Evolutionary conservation across 2,797 vertebrate species (phyloP), one percentile per base, ranked within the genome.

Genomic region (Odontamblyopus lacepedii): DNA sequence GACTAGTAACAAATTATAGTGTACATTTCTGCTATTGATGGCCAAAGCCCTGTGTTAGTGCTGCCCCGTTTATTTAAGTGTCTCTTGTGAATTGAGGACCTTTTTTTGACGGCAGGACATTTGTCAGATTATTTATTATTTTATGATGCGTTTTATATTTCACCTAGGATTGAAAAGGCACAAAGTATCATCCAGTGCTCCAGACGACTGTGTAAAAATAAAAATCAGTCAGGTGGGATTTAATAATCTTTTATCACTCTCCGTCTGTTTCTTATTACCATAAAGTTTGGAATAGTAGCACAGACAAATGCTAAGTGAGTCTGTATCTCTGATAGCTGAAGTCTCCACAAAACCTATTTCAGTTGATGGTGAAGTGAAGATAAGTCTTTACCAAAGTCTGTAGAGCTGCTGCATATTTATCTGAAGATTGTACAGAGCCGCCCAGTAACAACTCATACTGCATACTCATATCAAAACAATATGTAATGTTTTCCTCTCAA

Each of bases 81-180:
- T 71, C 73, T 67, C 76, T 66, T 3, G 56, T 77, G 74, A 57
- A 76, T 64, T 29, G 44, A 38, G 75, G 66, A 35, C 75, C 78
- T 78, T 57, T 78, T 57, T 48, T 56, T 76, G 80, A 71, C 64
- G 29, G 18, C 55, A 74, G 60, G 72, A 79, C 38, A 71, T 71
- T 76, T 7, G 19, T 77, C 51, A 71, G 73, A 18, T 64, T 35
- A 79, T 83, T 73, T 79, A 27, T 76, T 66, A 72, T 75, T 79
- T 67, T 27, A 69, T 76, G 56, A 65, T 32, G 59, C 73, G 44
- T 77, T 83, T 81, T 72, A 71, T 68, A 71, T 72, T 64, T n/a
- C 30, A 38, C 67, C 69, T 63, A 74, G 44, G 69, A 72, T 67
- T 68, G 63, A 67, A 80, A 69, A 82, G 41, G 50, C 18, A 9